A percentile compares a stretch with the other conserved stretches of the same genome.
Evolutionary conservation across 2,797 vertebrate species (phyloP).

Genomic region (Nannoperca australis): DNA sequence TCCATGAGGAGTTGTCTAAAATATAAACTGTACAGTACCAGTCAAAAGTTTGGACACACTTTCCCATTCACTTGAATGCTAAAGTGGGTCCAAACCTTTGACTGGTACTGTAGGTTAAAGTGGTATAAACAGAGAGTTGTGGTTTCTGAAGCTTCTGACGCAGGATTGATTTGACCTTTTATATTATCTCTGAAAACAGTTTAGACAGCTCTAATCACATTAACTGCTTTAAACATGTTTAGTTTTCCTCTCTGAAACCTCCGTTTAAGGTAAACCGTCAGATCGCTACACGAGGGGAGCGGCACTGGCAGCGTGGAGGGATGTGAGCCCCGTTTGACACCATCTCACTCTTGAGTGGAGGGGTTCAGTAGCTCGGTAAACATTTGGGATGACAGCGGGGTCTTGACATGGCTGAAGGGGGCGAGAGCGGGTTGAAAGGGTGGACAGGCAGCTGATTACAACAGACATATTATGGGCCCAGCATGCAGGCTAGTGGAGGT

Average conservation of each 20-base stretch:
- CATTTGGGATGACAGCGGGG: conserved; percentile 78
- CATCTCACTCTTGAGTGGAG: conserved; percentile 54
- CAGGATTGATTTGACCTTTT: conserved; percentile 68
- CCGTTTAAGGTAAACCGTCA: conserved; percentile 61
- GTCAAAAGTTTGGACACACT: too few relatives aligned
- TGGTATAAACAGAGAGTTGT: conserved; percentile 51
- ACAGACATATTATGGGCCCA: conserved; percentile 85
- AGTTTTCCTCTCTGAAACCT: conserved; percentile 77
- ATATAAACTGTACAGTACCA: background rate
- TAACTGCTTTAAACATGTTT: conserved; percentile 86
- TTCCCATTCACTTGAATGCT: too few relatives aligned
- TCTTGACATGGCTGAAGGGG: conserved; percentile 82
- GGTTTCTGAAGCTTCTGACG: conserved; percentile 43
- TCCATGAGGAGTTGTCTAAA: conserved; percentile 13
- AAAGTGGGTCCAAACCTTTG: too few relatives aligned
- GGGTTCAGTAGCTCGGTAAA: conserved; percentile 75
- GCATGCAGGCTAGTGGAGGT: conserved; percentile 69
- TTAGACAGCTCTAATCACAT: conserved; percentile 81
- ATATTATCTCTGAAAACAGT: conserved; percentile 84
- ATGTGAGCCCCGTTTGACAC: conserved; percentile 64
- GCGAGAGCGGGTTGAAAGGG: conserved; percentile 51
- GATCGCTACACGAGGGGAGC: conserved; percentile 61
- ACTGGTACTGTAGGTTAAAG: conserved; percentile 18
- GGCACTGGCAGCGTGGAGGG: conserved; percentile 42
- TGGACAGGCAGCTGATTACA: conserved; percentile 82